These are phyloP conservation scores for Corapipo altera DNA, from an alignment of 2,113 vertebrate genomes.

Conservation along the genomic window DNA sequence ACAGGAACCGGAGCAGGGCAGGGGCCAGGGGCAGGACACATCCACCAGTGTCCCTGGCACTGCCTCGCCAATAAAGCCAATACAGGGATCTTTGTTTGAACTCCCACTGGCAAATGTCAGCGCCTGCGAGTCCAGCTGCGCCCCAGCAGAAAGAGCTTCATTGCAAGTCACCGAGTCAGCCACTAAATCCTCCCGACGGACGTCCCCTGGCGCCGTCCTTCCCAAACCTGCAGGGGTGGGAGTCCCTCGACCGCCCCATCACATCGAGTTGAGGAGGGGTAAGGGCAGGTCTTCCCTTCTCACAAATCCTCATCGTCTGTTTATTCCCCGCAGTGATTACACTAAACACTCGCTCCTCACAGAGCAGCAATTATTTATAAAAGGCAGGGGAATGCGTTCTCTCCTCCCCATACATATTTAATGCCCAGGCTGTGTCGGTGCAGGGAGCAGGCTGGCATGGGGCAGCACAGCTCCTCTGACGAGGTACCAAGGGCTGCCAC, in stretches of 20 bases:
- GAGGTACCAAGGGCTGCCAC: neutral
- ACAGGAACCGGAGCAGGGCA: neutral
- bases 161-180: neutral
- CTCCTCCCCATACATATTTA: neutral
- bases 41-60: neutral
- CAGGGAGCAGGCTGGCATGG: neutral
- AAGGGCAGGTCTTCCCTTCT: neutral
- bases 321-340: neutral
- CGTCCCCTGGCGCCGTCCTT: neutral
- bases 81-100: conserved; percentile 42
- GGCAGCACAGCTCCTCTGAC: neutral
- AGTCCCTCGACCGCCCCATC: fast-evolving
- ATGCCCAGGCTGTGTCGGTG: neutral
- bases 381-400: neutral
- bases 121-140: neutral
- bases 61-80: neutral
- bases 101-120: conserved; percentile 14
- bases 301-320: neutral
- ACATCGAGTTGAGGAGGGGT: fast-evolving
- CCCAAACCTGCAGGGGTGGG: neutral
- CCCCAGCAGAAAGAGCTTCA: neutral
- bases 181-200: fast-evolving
- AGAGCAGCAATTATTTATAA: conserved; percentile 5
- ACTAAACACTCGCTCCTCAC: neutral
- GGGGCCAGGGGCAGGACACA: neutral